Evolutionary conservation across 1,140 invertebrate species (phyloP), one percentile per base, ranked within the genome.

Genomic region (Diabrotica undecimpunctata): DNA sequence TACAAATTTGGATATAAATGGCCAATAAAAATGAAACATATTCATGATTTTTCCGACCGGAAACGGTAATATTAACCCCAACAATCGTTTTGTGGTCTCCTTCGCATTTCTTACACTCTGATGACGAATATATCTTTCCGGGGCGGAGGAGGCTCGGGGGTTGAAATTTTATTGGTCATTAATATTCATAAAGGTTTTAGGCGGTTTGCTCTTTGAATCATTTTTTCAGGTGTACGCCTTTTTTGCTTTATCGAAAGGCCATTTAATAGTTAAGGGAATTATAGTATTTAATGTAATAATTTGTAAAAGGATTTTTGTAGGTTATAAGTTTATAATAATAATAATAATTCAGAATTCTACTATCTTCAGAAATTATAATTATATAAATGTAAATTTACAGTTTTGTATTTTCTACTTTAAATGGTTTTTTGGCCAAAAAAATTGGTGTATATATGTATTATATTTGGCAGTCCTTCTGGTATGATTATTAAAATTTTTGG

Each of bases 21-120:
- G 74, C 72, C 77, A 73, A 78, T 76, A 76, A 78, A 77, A 78
- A 77, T 78, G 75, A 78, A 78, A 77, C 74, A 77, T 78, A 78
- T 78, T 78, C 77, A 78, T 78, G 75, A 75, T 78, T 76, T 75
- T 76, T 77, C 72, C 75, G 68, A 69, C 67, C 73, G 73, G 72
- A 76, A 77, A 78, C 68, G 66, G 70, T 70, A 69, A 72, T 75
- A 74, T 74, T 75, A 75, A 76, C 72, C 73, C 70, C 65, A 67
- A 65, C 68, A 69, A 72, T 66, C 65, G 66, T 56, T 64, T 64
- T 66, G 62, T 54, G 56, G 52, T 65, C 50, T 37, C 9, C 62
- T 61, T 59, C 61, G 61, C 37, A 53, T 62, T 66, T 60, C 66
- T 66, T 67, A 70, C 68, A 65, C 62, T 62, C 68, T 39, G 65